Base-by-base conservation (phyloP, 2,797 vertebrate species). In the Melanotaenia trifasciata region DNA sequence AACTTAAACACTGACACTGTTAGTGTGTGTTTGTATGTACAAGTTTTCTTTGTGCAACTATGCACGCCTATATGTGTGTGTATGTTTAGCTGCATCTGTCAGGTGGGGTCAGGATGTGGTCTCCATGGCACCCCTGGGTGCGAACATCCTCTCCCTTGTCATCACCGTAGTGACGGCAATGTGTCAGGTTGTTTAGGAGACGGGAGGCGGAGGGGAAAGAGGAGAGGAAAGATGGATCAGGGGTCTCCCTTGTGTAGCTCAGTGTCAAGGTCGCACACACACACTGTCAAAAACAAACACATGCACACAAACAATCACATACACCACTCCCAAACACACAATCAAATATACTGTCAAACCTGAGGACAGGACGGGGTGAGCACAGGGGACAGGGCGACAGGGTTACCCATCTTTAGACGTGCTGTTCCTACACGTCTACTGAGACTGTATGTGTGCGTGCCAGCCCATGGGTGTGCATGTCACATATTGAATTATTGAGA, bases 131-230 rank as follows among this genome's bases (percentile, higher is more conserved):
- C 90, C 89, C 89, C 84, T 74, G 70, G 81, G 83, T 79, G 80
- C 70, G 76, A 91, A 90, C 91, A 92, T 92, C 85, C 28, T 32
- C 76, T 76, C 35, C 81, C 83, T 90, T 85, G 83, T 90, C 88
- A 90, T 87, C 86, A 63, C 68, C 18, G 16, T 72, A 67, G 91
- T 92, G 92, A 92, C 91, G 92, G 91, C 88, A 80, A 82, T 79
- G 83, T 93, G 92, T 95, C 93, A 94, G 91, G 90, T 92, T 93
- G 92, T 93, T 93, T 88, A 87, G 88, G 85, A 93, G 89, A 90
- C 40, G 70, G 40, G 73, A 74, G 67, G 54, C 18, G 65, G 54
- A 69, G 50, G 53, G 64, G 60, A 68, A 67, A 83, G 67, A 61
- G 76, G 67, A 75, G 54, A 72, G 32, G 75, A 70, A 70, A 64